phyloP scores from a whole-genome alignment of 53 echinoderm and acorn worm genomes.

The Mesocentrotus franciscanus region DNA sequence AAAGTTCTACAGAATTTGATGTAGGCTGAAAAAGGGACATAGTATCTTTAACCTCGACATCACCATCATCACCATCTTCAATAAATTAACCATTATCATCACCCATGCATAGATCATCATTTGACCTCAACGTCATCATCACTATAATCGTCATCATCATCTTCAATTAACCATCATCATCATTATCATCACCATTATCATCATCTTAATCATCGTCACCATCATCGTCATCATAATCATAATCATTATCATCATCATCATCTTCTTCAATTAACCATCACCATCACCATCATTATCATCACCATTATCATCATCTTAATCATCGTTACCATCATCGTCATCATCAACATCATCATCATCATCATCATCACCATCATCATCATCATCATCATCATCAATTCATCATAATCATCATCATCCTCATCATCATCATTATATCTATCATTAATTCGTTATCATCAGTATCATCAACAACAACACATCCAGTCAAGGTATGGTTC shows the following conservation, averaged over 20 bases:
- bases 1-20: no score
- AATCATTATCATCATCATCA: neutral
- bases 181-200: conserved; percentile 46
- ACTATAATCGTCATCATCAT: neutral
- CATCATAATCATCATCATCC: neutral
- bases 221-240: neutral
- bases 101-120: neutral
- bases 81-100: neutral
- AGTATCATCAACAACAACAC: neutral
- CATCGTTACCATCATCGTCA: conserved; percentile 59
- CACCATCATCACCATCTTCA: no score
- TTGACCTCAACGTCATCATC: neutral
- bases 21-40: no score
- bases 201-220: conserved; percentile 57
- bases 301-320: neutral
- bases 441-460: neutral
- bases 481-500: no score
- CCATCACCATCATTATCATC: neutral
- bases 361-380: conserved; percentile 61
- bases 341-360: conserved; percentile 69
- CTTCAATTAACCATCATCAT: neutral
- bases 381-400: neutral
- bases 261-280: neutral
- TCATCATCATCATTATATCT: neutral
- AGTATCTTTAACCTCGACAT: no score